A percentile compares a stretch with the other conserved stretches of the same genome.
phyloP scores from a whole-genome alignment of 1,140 invertebrate genomes.

The Phortica variegata region DNA sequence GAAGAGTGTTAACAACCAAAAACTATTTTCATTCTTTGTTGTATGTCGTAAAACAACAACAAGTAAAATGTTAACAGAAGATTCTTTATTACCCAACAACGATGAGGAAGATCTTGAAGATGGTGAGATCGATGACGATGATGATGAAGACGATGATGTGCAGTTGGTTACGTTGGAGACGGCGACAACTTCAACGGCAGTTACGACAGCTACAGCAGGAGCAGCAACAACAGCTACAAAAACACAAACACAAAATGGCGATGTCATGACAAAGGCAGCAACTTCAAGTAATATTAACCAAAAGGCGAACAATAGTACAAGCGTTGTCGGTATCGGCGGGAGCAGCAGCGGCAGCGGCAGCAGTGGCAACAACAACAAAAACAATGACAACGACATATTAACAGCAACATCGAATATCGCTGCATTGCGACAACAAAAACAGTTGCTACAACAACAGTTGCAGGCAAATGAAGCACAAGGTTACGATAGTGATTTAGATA shows the following conservation, averaged over 20 bases:
- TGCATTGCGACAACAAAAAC: not conserved
- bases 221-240: constrained; percentile 10
- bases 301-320: constrained; percentile 25
- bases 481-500: constrained; percentile 25
- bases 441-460: no score
- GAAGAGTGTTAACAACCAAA: no score
- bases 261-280: constrained; percentile 31
- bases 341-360: not conserved
- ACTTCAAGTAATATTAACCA: constrained; percentile 12
- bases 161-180: no score
- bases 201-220: not conserved
- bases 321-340: constrained; percentile 17
- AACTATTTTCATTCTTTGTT: no score
- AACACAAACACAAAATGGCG: constrained; percentile 13
- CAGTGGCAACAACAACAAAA: not conserved
- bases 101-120: constrained; percentile 62
- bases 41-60: no score
- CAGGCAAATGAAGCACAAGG: not conserved
- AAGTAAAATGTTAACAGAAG: no score
- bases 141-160: constrained; percentile 58
- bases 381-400: not conserved
- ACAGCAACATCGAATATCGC: no score
- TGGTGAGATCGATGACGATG: constrained; percentile 64
- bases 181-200: not conserved
- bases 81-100: no score